phyloP scores from a whole-genome alignment of 1,140 invertebrate genomes.

The Drosophila elegans region DNA sequence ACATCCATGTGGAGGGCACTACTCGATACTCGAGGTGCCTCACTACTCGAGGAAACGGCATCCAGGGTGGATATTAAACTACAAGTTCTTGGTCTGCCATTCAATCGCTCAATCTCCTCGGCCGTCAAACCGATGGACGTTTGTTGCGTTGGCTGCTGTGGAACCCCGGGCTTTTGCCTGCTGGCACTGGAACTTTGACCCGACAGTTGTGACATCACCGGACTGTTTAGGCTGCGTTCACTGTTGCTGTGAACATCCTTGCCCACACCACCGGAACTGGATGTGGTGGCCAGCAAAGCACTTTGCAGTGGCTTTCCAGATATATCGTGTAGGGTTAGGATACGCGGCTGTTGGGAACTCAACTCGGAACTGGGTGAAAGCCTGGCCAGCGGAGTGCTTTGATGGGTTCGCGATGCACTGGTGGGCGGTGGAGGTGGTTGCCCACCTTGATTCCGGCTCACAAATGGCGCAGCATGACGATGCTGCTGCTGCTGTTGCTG shows the following conservation, averaged over 20 bases:
- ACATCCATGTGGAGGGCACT: constrained; percentile 88
- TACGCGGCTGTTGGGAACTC: constrained; percentile 95
- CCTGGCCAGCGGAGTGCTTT: constrained; percentile 95
- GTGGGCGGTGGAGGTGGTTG: constrained; percentile 86
- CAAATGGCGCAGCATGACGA: constrained; percentile 88
- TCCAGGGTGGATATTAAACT: constrained; percentile 96
- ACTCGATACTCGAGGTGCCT: constrained; percentile 89
- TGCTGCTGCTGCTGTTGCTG: constrained; percentile 88
- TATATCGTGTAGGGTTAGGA: constrained; percentile 96
- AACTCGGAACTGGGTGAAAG: constrained; percentile 96
- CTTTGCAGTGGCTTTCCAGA: constrained; percentile 96
- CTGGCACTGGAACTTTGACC: constrained; percentile 92
- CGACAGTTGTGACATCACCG: constrained; percentile 95
- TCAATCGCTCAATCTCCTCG: constrained; percentile 96
- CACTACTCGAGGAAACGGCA: constrained; percentile 96
- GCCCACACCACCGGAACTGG: constrained; percentile 92
- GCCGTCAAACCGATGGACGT: constrained; percentile 93
- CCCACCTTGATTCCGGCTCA: constrained; percentile 88
- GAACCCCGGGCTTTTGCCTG: constrained; percentile 87
- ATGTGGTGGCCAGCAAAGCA: constrained; percentile 94
- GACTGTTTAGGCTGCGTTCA: constrained; percentile 94
- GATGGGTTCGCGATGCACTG: constrained; percentile 89
- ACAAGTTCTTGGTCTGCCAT: constrained; percentile 92
- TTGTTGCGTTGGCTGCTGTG: constrained; percentile 87
- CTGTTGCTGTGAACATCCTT: constrained; percentile 94